Evolutionary conservation across 2,888 invertebrate species (phyloP).

Genomic region (Ecdyonurus torrentis): DNA sequence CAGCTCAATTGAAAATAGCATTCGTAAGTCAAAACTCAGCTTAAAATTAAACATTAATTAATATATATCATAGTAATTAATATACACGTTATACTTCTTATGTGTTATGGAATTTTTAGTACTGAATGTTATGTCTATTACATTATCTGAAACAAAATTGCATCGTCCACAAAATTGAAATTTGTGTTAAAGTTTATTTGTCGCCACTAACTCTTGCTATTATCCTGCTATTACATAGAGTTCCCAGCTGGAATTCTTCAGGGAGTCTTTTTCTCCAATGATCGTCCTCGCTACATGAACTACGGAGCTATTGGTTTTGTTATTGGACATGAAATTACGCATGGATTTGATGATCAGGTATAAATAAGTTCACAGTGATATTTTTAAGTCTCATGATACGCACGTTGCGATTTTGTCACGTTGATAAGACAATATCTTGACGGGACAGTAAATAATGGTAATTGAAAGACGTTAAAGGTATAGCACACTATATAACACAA

Average conservation of each 20-base stretch:
- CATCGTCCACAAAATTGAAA: neutral
- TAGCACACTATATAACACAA: no score
- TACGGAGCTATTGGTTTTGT: constrained; percentile 83
- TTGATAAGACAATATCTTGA: no score
- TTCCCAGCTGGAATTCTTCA: constrained; percentile 89
- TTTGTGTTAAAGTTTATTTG: neutral
- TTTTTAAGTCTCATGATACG: no score
- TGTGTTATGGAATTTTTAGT: no score
- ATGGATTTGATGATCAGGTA: constrained; percentile 72
- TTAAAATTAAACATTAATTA: neutral
- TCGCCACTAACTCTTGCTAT: constrained; percentile 5
- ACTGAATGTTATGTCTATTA: constrained; percentile 1
- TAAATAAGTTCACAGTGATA: no score
- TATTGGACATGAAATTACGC: constrained; percentile 84
- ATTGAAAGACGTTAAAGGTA: no score
- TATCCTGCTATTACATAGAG: constrained; percentile 46
- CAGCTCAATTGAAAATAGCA: constrained; percentile 70
- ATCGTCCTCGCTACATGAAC: constrained; percentile 81
- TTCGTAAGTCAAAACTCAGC: constrained; percentile 43
- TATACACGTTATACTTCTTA: no score
- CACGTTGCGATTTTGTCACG: no score
- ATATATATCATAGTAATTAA: no score
- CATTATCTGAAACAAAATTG: neutral
- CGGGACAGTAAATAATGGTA: no score
- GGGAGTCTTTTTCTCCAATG: constrained; percentile 77